Base-by-base conservation (phyloP, 2,113 vertebrate genomes). In the Poeciliopsis turrubarensis region DNA sequence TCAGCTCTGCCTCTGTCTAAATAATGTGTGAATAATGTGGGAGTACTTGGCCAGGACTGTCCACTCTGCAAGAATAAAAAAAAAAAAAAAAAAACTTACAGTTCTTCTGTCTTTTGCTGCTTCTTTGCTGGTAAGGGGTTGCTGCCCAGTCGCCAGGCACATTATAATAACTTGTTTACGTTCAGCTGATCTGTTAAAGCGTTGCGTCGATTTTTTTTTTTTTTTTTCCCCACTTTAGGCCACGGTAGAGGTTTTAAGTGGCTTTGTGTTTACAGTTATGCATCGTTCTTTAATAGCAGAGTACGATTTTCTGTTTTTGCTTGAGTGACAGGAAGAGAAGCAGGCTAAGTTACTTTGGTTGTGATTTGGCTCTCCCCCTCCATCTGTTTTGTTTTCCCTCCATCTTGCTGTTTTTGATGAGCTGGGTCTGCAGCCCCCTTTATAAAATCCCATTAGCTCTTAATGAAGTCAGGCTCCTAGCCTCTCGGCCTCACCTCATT, bases 381-480 rank as follows among this genome's bases (percentile, higher is more conserved):
- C 93, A 94, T 95, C 94, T 94, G 94, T 94, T 94, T 93, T 94
- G 93, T 94, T 94, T 95, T 93, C 87, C 87, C 92, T 94, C 93
- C 91, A 93, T 94, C 92, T 92, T 91, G 90, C 89, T 89, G 86
- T 93, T 94, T 95, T 92, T 95, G 94, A 95, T 94, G 94, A 95
- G 94, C 91, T 92, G 92, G 93, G 94, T 95, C 93, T 91, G 94
- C 94, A 92, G 92, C 93, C 93, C 91, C 91, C 93, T 94, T 94
- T 94, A 97, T 97, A 97, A 97, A 98, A 99, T 98, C 97, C 97
- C 97, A 99, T 99, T 98, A 98, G 97, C 96, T 97, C 97, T 97
- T 99, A 99, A 99, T 99, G 98, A 99, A 98, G 98, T 98, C 97
- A 95, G 96, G 97, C 97, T 96, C 96, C 96, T 96, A 98, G 97